These are phyloP conservation scores for Drosophila imparisetae DNA, from an alignment of 2,888 invertebrate species.

Conservation along the genomic window DNA sequence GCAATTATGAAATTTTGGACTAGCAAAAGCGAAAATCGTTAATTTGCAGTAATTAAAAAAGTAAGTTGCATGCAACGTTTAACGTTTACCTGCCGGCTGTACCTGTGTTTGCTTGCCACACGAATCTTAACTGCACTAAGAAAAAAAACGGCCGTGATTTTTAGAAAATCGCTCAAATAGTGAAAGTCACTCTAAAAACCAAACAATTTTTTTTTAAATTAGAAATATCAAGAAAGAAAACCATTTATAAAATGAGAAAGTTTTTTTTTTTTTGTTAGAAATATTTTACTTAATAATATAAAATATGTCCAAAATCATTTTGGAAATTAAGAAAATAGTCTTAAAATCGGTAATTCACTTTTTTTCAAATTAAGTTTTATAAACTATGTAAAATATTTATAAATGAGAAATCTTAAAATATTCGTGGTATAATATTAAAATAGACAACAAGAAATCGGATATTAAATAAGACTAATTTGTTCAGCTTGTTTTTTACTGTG, in stretches of 20 bases:
- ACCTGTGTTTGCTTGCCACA: slow-evolving; percentile 7
- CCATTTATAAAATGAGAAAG: too few relatives aligned
- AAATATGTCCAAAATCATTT: neutral
- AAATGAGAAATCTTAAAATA: neutral
- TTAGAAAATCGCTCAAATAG: neutral
- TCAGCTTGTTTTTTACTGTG: neutral
- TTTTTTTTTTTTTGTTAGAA: neutral
- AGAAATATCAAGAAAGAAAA: too few relatives aligned
- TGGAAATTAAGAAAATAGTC: neutral
- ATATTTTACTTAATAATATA: neutral
- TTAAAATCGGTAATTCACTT: neutral
- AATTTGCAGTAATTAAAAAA: slow-evolving; percentile 16
- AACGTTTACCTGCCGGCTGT: slow-evolving; percentile 8
- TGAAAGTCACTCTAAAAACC: too few relatives aligned
- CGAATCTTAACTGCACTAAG: neutral
- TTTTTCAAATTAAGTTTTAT: neutral
- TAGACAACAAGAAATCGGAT: neutral
- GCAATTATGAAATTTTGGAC: neutral
- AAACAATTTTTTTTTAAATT: too few relatives aligned
- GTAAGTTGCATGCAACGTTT: slow-evolving; percentile 6
- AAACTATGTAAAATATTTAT: neutral
- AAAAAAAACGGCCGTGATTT: too few relatives aligned
- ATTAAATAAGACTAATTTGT: neutral
- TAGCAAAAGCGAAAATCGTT: slow-evolving; percentile 16
- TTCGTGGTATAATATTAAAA: neutral